Percentiles rank a stretch among this genome's conserved stretches.
Conservation (phyloP, 2,888 invertebrate species). For the Portevinia maculata region DNA sequence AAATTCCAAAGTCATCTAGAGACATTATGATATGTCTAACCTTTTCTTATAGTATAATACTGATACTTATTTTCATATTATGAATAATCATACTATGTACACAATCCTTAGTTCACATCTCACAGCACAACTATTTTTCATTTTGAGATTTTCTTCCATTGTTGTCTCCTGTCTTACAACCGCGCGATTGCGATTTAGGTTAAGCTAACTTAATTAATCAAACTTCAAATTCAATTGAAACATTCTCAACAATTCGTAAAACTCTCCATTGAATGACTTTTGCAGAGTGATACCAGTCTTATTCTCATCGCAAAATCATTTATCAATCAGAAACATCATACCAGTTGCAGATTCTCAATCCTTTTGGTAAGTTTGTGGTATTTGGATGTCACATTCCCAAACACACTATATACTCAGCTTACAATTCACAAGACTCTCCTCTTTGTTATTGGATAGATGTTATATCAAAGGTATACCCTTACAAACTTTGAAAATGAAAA, state of each 20-base stretch:
- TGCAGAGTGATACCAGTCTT: slow-evolving; percentile 19
- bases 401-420: background rate
- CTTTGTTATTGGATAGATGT: slow-evolving; percentile 20
- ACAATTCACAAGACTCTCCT: background rate
- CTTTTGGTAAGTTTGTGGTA: slow-evolving; percentile 2
- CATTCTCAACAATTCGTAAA: background rate
- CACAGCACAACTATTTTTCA: too few relatives aligned
- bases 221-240: slow-evolving; percentile 26
- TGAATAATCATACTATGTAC: too few relatives aligned
- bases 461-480: slow-evolving; percentile 33
- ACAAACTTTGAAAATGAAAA: slow-evolving; percentile 14
- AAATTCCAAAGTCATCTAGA: too few relatives aligned
- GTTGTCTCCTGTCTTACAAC: too few relatives aligned
- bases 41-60: too few relatives aligned
- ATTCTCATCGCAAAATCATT: slow-evolving; percentile 45
- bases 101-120: too few relatives aligned
- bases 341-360: slow-evolving; percentile 34
- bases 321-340: slow-evolving; percentile 45
- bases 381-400: background rate
- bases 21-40: too few relatives aligned
- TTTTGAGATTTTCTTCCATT: too few relatives aligned
- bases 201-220: background rate
- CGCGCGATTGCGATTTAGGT: background rate
- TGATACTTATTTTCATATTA: too few relatives aligned
- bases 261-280: background rate